Base-by-base conservation (phyloP, 1,140 invertebrate species). In the Drosophila subobscura region DNA sequence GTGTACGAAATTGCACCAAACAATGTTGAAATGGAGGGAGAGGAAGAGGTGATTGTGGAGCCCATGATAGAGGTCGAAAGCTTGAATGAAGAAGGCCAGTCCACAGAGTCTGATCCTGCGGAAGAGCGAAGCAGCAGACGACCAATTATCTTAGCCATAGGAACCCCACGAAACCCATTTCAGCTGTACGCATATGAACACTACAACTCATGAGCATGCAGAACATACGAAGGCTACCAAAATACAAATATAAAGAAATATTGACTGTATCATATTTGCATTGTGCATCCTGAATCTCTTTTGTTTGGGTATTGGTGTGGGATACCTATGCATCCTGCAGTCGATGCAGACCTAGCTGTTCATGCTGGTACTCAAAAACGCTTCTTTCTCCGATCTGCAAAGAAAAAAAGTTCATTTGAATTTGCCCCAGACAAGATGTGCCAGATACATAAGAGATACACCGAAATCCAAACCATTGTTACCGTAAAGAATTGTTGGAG, bases 161-260 rank as follows among this genome's bases (percentile, higher is more conserved):
- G 63, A 23, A 68, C 44, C 0, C 65, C 65, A 10, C 46, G 65
- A 68, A 68, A 68, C 7, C 65, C 65, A 1, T 68, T 68, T 42
- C 65, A 68, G 25, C 46, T 68, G 29, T 68, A 68, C 55, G 44
- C 65, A 44, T 68, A 68, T 46, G 65, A 68, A 47, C 50, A 68
- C 37, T 68, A 68, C 49, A 20, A 55, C 6, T 10, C 41, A 37
- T 54, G 56, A 40, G 6, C 33, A 23, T 3, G 20, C 33, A 42
- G 55, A 40, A 40, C 20, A 41, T 29, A 29, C 6, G 16, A 27
- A 27, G 25, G 25, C 6, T 27, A 27, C 25, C 6, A 67, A 23
- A 64, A 65, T 67, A 68, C 67, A 68, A 68, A 68, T 16, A n/a
- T 29, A 67, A 25, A 20, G 20, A 25, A 40, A n/a, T 29, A 67